These are phyloP conservation scores for Aselliscus stoliczkanus DNA, from an alignment of 2,797 vertebrate genomes.

Conservation along the genomic window DNA sequence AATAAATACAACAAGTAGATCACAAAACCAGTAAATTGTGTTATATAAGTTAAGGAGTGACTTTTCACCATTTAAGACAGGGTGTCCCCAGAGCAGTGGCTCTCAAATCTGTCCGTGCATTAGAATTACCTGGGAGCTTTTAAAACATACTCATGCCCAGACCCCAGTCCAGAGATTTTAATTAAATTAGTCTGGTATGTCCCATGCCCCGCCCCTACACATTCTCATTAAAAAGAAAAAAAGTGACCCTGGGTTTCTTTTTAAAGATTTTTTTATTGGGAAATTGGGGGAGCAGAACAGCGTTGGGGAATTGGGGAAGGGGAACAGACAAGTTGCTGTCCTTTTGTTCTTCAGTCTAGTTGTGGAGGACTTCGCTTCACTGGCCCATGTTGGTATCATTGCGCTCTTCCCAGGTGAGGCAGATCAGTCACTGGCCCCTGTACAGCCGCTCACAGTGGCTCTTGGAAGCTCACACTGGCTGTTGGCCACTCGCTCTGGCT, in stretches of 20 bases:
- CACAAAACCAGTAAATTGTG: neutral
- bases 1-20: constrained; percentile 16
- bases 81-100: neutral
- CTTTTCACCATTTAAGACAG: neutral
- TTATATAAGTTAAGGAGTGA: neutral
- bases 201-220: neutral
- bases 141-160: neutral
- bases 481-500: too few relatives aligned
- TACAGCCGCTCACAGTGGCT: too few relatives aligned
- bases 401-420: too few relatives aligned
- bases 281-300: too few relatives aligned
- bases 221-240: neutral
- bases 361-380: too few relatives aligned
- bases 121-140: neutral
- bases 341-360: too few relatives aligned
- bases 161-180: neutral
- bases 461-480: too few relatives aligned
- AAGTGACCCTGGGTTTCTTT: neutral
- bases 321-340: too few relatives aligned
- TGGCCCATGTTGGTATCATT: too few relatives aligned
- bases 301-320: too few relatives aligned
- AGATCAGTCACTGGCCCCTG: too few relatives aligned
- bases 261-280: too few relatives aligned
- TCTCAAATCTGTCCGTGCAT: neutral
- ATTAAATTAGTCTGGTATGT: neutral